These are phyloP conservation scores for Drosophila azteca DNA, from an alignment of 1,140 invertebrate genomes.

Conservation along the genomic window DNA sequence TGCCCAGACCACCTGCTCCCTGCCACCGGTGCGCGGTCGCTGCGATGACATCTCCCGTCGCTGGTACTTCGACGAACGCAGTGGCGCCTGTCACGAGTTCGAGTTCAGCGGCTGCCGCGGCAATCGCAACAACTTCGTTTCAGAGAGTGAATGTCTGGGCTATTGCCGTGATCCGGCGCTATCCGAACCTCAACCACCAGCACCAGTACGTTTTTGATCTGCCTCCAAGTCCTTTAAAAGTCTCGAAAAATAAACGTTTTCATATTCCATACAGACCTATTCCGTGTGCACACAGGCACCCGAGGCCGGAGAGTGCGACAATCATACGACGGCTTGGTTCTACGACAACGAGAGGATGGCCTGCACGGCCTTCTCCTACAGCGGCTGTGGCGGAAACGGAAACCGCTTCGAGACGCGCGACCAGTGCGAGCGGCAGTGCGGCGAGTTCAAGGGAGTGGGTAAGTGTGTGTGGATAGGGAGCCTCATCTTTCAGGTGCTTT, in stretches of 20 bases:
- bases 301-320: conserved; percentile 90
- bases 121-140: conserved; percentile 92
- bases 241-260: too few species aligned
- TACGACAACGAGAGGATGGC: conserved; percentile 86
- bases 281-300: conserved; percentile 85
- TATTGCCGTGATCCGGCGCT: conserved; percentile 86
- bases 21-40: conserved; percentile 88
- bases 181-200: conserved; percentile 47
- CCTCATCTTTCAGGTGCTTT: conserved; percentile 22
- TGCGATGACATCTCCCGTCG: conserved; percentile 86
- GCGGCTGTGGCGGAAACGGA: conserved; percentile 92
- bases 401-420: conserved; percentile 92
- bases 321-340: conserved; percentile 88
- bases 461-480: conserved; percentile 59
- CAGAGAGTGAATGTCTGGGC: conserved; percentile 92
- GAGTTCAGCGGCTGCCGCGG: conserved; percentile 89
- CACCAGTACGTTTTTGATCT: conserved; percentile 42
- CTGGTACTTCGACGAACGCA: conserved; percentile 90
- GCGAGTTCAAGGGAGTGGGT: conserved; percentile 89
- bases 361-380: conserved; percentile 90
- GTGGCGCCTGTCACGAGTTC: conserved; percentile 88
- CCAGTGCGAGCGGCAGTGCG: conserved; percentile 92
- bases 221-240: too few species aligned
- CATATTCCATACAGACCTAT: conserved; percentile 35
- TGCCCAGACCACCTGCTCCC: conserved; percentile 88